Percentiles rank a stretch among this genome's conserved stretches.
These are phyloP conservation scores for Tiliacea aurago DNA, from an alignment of 2,888 invertebrate species.

Conservation along the genomic window DNA sequence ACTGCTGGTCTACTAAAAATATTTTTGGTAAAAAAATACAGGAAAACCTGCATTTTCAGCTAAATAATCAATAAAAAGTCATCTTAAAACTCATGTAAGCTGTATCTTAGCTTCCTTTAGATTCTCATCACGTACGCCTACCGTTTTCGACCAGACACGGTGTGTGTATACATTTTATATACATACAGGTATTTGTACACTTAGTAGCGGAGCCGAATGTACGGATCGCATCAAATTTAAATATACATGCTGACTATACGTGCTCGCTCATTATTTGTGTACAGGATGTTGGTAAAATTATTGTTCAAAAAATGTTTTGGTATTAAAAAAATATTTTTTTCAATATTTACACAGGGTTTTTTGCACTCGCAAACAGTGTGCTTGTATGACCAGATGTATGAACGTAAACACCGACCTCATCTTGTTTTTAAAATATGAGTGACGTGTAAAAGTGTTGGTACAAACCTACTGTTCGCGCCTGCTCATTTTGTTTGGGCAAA, in stretches of 20 bases:
- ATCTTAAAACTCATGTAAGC: slow-evolving; percentile 55
- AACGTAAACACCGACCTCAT: no score
- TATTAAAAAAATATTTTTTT: no score
- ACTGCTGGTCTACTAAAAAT: no score
- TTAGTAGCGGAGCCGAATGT: slow-evolving; percentile 54
- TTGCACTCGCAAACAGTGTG: no score
- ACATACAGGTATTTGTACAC: slow-evolving; percentile 39
- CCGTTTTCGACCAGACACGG: slow-evolving; percentile 57
- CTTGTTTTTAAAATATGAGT: no score
- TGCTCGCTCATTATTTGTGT: slow-evolving; percentile 81
- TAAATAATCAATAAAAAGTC: slow-evolving; percentile 25
- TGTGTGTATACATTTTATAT: slow-evolving; percentile 16
- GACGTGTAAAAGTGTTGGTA: no score
- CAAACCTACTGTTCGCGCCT: no score
- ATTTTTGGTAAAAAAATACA: neutral
- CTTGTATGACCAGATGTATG: no score
- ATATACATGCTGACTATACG: slow-evolving; percentile 85
- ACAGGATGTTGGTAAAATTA: slow-evolving; percentile 72
- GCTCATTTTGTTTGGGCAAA: no score
- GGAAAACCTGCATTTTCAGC: neutral
- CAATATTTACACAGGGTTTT: no score
- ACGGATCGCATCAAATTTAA: slow-evolving; percentile 83
- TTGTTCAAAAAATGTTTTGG: neutral
- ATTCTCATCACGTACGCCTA: slow-evolving; percentile 60
- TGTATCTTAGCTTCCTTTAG: slow-evolving; percentile 21